Percentiles rank a stretch among this genome's conserved stretches.
These are phyloP conservation scores for Thymelicus sylvestris DNA, from an alignment of 2,888 invertebrate species.

Conservation along the genomic window DNA sequence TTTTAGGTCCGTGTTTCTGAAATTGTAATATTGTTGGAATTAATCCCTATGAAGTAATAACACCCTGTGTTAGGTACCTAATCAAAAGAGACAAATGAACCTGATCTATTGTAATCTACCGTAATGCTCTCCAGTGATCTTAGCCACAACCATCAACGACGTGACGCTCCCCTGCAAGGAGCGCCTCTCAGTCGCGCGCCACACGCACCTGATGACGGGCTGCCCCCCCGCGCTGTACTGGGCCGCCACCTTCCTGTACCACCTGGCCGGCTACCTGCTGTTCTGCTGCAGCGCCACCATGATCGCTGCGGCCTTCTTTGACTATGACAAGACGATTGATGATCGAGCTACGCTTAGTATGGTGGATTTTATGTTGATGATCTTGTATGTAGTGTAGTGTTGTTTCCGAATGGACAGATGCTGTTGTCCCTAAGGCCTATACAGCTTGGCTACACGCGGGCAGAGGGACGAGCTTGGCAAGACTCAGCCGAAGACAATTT, in stretches of 20 bases:
- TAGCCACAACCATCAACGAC: conserved; percentile 76
- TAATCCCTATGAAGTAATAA: no score
- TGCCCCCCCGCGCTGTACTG: conserved; percentile 84
- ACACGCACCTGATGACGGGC: conserved; percentile 86
- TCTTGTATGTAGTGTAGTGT: no score
- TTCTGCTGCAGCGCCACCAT: conserved; percentile 46
- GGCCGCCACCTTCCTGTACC: conserved; percentile 82
- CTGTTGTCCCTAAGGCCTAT: no score
- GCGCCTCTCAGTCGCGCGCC: conserved; percentile 82
- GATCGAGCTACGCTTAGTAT: conserved; percentile 26
- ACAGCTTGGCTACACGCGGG: no score
- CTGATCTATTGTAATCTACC: no score
- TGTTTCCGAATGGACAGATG: no score
- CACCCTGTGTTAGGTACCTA: no score
- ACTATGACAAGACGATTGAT: conserved; percentile 40
- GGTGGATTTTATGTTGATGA: neutral
- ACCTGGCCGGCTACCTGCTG: conserved; percentile 65
- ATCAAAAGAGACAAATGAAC: no score
- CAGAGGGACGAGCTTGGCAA: no score
- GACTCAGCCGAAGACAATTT: no score
- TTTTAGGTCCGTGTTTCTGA: no score
- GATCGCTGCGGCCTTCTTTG: conserved; percentile 38
- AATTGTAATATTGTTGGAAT: no score
- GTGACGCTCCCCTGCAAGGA: conserved; percentile 86
- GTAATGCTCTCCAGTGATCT: conserved; percentile 42